Conservation (phyloP, 2,113 vertebrate species). For the Pipa parva region DNA sequence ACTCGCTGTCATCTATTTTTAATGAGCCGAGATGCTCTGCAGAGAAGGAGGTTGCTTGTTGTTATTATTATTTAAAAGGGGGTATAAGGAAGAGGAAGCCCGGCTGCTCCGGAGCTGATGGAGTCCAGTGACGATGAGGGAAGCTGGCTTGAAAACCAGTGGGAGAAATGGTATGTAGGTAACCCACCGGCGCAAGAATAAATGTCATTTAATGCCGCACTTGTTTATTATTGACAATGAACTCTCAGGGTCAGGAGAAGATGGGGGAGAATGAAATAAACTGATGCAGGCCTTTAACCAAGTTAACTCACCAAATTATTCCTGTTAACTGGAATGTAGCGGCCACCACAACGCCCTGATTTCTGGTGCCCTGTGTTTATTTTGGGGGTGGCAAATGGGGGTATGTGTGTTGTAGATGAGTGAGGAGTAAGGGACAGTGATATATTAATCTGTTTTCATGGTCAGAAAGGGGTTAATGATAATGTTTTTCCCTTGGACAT, state of each 20-base stretch:
- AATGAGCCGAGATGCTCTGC: conserved; percentile 70
- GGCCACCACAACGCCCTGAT: no score
- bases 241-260: no score
- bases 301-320: no score
- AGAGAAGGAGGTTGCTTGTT: conserved; percentile 50
- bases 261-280: background rate
- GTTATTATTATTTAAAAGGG: conserved; percentile 45
- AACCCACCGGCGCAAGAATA: background rate
- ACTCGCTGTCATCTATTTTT: conserved; percentile 72
- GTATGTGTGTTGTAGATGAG: no score
- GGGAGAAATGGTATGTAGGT: conserved; percentile 92
- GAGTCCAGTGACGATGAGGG: conserved; percentile 85
- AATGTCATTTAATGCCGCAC: background rate
- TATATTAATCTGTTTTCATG: no score
- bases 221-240: background rate
- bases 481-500: no score
- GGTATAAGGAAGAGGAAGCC: conserved; percentile 48
- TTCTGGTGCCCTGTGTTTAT: no score
- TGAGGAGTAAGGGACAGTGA: no score
- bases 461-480: no score
- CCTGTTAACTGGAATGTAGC: no score
- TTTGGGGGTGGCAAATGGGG: no score
- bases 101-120: conserved; percentile 63
- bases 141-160: conserved; percentile 96
- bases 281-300: background rate